Evolutionary conservation across 2,888 invertebrate genomes (phyloP), one percentile per base, ranked within the genome.

Genomic region (Nomada goodeniana): DNA sequence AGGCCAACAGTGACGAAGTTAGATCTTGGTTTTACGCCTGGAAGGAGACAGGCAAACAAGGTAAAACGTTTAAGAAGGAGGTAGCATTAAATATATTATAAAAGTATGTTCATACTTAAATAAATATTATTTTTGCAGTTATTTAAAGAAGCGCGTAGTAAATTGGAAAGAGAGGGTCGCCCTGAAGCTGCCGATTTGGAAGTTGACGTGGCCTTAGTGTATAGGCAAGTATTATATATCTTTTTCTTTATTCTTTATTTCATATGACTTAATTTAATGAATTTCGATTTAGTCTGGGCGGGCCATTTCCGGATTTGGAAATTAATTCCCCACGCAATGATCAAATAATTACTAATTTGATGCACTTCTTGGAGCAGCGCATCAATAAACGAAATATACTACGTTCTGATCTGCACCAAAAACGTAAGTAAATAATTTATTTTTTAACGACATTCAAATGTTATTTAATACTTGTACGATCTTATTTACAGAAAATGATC

Each of bases 41-140:
- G 98, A 0, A 95, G 98, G 23, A 95, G 98, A 86, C 96, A 96
- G 90, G 97, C 97, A 0, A 97, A 97, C 89, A 95, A 96, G 91
- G 95, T 97, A 64, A 77, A 15, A 60, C 68, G 95, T 95, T 20
- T 11, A 64, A 73, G 64, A 0, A 64, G 36, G 53, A 13, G 47
- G 7, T 44, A n/a, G 0, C 0, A 29, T 18, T 36, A 2, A 7
- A n/a, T 1, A 26, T 61, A 57, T 11, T 55, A 65, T 52, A 11
- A 71, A 20, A 11, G 61, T 59, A 3, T 4, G 57, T 57, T 70
- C 36, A 29, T 57, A 57, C 44, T 23, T 68, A 68, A 63, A 4
- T 36, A 59, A 60, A 29, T 15, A 11, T 47, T 53, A 76, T 80
- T 80, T 70, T 42, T 20, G 15, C 68, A 94, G 94, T 90, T 94